Conservation (phyloP, 2,113 vertebrate genomes). For the Fregetta grallaria region DNA sequence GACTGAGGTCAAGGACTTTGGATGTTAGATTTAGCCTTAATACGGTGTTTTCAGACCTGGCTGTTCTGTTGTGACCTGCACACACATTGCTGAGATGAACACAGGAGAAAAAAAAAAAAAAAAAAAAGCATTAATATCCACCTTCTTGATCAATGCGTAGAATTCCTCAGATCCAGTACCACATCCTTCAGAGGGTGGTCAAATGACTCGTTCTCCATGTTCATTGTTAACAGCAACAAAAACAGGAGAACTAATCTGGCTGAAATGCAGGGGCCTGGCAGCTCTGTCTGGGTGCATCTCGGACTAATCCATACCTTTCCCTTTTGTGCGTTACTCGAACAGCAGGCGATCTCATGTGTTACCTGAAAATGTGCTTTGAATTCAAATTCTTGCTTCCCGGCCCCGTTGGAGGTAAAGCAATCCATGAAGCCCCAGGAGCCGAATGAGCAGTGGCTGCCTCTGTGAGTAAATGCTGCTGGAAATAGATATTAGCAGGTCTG, state of each 20-base stretch:
- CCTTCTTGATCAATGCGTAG: background rate
- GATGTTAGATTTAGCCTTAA: background rate
- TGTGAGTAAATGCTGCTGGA: constrained; percentile 24
- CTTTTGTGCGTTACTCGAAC: background rate
- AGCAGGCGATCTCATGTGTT: background rate
- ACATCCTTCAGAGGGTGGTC: background rate
- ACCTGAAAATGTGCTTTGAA: background rate
- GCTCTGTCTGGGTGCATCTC: background rate
- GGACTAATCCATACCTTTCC: background rate
- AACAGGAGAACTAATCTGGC: background rate
- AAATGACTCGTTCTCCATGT: background rate
- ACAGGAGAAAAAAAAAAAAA: background rate
- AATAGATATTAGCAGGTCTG: constrained; percentile 15
- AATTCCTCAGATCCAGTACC: background rate
- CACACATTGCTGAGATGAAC: background rate
- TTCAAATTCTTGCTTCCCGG: background rate
- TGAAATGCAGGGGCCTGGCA: background rate
- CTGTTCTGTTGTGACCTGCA: background rate
- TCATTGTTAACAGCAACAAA: background rate
- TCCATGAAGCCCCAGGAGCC: background rate
- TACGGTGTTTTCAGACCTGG: background rate
- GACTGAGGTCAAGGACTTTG: background rate
- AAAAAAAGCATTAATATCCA: background rate
- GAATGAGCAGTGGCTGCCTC: background rate
- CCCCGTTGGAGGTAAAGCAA: background rate